Evolutionary conservation across 2,888 invertebrate species (phyloP), one percentile per base, ranked within the genome.

Genomic region (Drymonia ruficornis): DNA sequence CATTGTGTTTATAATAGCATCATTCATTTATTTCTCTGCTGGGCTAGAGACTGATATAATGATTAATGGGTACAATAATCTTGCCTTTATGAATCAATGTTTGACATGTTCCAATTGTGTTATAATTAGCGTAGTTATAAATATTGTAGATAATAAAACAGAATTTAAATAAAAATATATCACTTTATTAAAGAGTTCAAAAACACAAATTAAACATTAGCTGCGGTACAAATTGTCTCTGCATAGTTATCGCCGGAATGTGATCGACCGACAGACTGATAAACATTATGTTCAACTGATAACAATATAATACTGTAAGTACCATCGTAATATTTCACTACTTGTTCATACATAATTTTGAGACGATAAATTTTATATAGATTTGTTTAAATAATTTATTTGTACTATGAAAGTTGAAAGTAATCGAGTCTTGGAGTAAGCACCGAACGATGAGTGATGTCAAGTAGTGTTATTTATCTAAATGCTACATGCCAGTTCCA

Each of bases 181-280:
- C 86, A 86, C 82, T 89, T 86, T 88, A 87, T 83, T 87, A 69
- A 34, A 77, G 68, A 77, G 68, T 78, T 78, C 63, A 78, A 79
- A 78, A 74, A 77, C 67, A 78, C 72, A 65, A 74, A 65, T 65
- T 57, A 74, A 59, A 29, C 11, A 29, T 29, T 54, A 59, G 54
- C 50, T 43, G 44, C 40, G 8, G 46, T 29, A 46, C 53, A 50
- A 48, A 56, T 52, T 54, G 54, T 59, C 50, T 46, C 42, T 56
- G 54, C 51, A 46, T 59, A 50, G 53, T 53, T 44, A 49, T 12
- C 36, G 43, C 50, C 56, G 70, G 72, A 70, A 72, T 72, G 70
- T 67, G 52, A 46, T 43, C 19, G 50, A 43, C 50, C 18, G 49
- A 60, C 61, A 15, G 53, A 52, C 47, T 28, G 36, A 31, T 40